Conservation (phyloP, 2,797 vertebrate species). For the Karalla daura region DNA sequence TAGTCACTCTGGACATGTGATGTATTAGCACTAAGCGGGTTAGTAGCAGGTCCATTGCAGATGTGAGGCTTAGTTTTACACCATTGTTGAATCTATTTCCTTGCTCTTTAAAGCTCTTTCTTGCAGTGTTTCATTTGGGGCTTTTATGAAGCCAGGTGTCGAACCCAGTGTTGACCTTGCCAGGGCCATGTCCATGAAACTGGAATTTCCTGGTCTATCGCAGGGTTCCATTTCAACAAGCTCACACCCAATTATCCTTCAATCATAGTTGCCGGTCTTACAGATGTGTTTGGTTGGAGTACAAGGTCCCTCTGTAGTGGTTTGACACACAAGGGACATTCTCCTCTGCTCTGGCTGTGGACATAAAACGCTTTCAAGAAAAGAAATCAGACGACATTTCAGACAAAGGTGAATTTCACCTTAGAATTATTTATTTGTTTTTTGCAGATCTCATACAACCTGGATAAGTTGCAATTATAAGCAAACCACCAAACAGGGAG, state of each 20-base stretch:
- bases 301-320: constrained; percentile 60
- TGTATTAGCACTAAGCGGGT: constrained; percentile 8
- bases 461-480: constrained; percentile 19
- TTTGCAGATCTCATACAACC: constrained; percentile 28
- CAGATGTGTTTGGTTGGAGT: constrained; percentile 70
- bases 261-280: constrained; percentile 66
- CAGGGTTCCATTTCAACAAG: constrained; percentile 75
- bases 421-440: constrained; percentile 2
- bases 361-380: constrained; percentile 47
- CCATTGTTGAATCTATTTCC: constrained; percentile 3
- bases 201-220: constrained; percentile 74
- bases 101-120: constrained; percentile 10
- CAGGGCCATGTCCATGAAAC: constrained; percentile 71
- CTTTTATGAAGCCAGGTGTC: constrained; percentile 66
- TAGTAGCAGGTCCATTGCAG: not conserved
- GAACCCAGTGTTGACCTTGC: constrained; percentile 64
- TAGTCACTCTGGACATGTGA: constrained; percentile 18
- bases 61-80: constrained; percentile 20
- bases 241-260: constrained; percentile 79
- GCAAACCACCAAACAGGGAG: not conserved
- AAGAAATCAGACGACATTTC: constrained; percentile 30
- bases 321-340: constrained; percentile 43
- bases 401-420: constrained; percentile 42
- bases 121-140: constrained; percentile 25
- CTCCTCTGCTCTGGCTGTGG: constrained; percentile 21